A percentile compares a stretch with the other conserved stretches of the same genome.
phyloP scores from a whole-genome alignment of 2,888 invertebrate genomes.

The Leptinotarsa juncta region DNA sequence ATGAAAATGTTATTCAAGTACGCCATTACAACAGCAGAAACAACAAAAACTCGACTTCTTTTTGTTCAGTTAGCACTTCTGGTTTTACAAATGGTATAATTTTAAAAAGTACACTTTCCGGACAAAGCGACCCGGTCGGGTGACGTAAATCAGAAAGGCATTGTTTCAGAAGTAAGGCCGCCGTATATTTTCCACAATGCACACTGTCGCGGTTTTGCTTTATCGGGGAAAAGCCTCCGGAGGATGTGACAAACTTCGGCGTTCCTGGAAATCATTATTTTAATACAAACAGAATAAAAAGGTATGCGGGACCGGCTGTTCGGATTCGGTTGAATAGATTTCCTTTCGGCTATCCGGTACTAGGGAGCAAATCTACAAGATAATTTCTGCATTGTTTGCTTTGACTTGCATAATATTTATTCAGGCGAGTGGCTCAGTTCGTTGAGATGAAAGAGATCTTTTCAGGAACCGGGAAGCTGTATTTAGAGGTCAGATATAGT shows the following conservation, averaged over 20 bases:
- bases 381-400: constrained; percentile 1
- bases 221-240: constrained; percentile 35
- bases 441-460: neutral
- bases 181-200: constrained; percentile 46
- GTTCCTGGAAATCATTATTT: constrained; percentile 35
- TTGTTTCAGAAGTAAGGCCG: constrained; percentile 53
- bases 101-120: constrained; percentile 58
- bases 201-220: constrained; percentile 43
- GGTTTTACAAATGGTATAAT: constrained; percentile 59
- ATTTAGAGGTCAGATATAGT: too few relatives aligned
- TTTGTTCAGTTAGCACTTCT: constrained; percentile 57
- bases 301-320: neutral
- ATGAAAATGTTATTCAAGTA: constrained; percentile 48
- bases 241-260: constrained; percentile 27
- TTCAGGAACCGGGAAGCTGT: neutral
- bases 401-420: neutral
- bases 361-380: neutral
- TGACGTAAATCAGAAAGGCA: constrained; percentile 58
- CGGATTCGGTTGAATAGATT: constrained; percentile 9
- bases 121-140: constrained; percentile 46
- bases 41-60: constrained; percentile 45
- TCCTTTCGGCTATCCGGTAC: neutral
- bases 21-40: constrained; percentile 44
- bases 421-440: neutral
- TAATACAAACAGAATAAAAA: constrained; percentile 32